Conservation (phyloP, 2,888 invertebrate genomes). For the Prosapia bicincta region DNA sequence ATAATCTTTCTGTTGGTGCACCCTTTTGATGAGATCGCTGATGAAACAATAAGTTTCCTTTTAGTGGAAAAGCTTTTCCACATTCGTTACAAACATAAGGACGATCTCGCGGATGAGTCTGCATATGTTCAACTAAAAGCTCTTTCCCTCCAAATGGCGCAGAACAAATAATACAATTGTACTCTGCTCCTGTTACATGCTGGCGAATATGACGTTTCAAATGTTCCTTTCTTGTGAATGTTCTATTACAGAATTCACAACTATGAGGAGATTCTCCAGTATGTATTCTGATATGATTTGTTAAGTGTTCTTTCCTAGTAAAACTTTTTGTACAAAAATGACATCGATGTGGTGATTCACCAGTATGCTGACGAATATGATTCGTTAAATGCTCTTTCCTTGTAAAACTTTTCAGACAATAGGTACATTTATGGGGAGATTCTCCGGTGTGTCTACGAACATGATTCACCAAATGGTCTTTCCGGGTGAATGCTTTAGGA, state of each 20-base stretch:
- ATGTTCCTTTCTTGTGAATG: slow-evolving; percentile 83
- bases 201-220: slow-evolving; percentile 70
- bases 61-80: slow-evolving; percentile 37
- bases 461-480: slow-evolving; percentile 75
- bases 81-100: slow-evolving; percentile 66
- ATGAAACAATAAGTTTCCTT: slow-evolving; percentile 64
- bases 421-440: slow-evolving; percentile 72
- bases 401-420: slow-evolving; percentile 71
- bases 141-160: slow-evolving; percentile 73
- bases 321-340: slow-evolving; percentile 68
- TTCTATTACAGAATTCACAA: slow-evolving; percentile 80
- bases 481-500: slow-evolving; percentile 80
- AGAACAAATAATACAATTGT: slow-evolving; percentile 72
- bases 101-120: slow-evolving; percentile 72
- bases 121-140: slow-evolving; percentile 71
- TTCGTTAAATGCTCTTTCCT: slow-evolving; percentile 84
- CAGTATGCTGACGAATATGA: slow-evolving; percentile 84
- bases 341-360: slow-evolving; percentile 81
- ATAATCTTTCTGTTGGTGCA: slow-evolving; percentile 61
- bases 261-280: slow-evolving; percentile 85
- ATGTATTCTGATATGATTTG: slow-evolving; percentile 74
- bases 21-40: slow-evolving; percentile 82
- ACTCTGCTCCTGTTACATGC: slow-evolving; percentile 59
- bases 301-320: slow-evolving; percentile 41
- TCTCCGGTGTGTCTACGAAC: slow-evolving; percentile 73